A percentile compares a stretch with the other conserved stretches of the same genome.
Evolutionary conservation across 2,113 vertebrate genomes (phyloP).

Genomic region (Channa maculata): DNA sequence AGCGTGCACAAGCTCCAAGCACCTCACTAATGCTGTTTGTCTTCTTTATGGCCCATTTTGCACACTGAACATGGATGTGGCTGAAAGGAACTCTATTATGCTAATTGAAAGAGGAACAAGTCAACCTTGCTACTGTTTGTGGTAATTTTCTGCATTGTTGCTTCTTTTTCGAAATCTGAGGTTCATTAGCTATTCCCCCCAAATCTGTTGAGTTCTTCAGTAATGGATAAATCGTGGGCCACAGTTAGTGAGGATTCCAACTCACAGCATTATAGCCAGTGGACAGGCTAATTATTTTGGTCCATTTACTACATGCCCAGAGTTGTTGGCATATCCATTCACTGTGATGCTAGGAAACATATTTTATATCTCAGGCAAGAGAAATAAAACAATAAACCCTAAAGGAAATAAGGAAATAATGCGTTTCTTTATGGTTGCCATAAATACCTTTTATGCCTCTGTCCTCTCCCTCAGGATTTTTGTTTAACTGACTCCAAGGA

Average conservation of each 20-base stretch:
- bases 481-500: slow-evolving; percentile 30
- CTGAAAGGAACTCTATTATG: slow-evolving; percentile 48
- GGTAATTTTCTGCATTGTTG: slow-evolving; percentile 52
- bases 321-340: background rate
- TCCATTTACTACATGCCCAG: no score
- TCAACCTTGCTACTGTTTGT: background rate
- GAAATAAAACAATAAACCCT: background rate
- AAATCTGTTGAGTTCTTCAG: slow-evolving; percentile 35
- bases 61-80: slow-evolving; percentile 51
- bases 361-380: background rate
- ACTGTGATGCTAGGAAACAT: background rate
- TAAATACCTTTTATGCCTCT: slow-evolving; percentile 29
- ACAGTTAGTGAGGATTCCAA: background rate
- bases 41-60: slow-evolving; percentile 69
- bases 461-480: slow-evolving; percentile 2
- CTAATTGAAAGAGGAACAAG: slow-evolving; percentile 48
- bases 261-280: background rate
- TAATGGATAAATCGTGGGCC: background rate
- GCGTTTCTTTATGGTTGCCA: slow-evolving; percentile 1
- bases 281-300: background rate
- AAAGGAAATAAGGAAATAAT: background rate
- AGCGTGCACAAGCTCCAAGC: slow-evolving; percentile 68
- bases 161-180: slow-evolving; percentile 24
- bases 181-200: slow-evolving; percentile 23
- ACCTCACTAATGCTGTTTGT: slow-evolving; percentile 68